Conservation (phyloP, 92 coral and sea anemone genomes). For the Montipora capitata region DNA sequence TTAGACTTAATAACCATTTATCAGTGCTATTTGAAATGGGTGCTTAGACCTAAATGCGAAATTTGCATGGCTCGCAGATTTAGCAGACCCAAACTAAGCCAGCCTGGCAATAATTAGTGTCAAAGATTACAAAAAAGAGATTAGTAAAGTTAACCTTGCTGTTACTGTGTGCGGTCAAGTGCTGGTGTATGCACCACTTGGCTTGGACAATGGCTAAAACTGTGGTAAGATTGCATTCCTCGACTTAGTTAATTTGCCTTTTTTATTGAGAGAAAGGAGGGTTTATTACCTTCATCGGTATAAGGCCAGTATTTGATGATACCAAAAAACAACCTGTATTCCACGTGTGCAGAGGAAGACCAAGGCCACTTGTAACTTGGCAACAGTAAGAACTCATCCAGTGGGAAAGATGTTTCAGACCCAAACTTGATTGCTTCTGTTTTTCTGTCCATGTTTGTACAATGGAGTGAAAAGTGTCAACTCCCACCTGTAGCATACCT, state of each 20-base stretch:
- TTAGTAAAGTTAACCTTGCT: too few relatives aligned
- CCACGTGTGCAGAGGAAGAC: constrained; percentile 52
- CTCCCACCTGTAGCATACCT: constrained; percentile 69
- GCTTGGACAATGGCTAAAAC: too few relatives aligned
- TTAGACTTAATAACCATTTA: too few relatives aligned
- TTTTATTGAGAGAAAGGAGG: background rate
- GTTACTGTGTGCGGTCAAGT: too few relatives aligned
- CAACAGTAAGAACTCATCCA: constrained; percentile 56
- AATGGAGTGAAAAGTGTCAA: constrained; percentile 40
- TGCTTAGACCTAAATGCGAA: too few relatives aligned
- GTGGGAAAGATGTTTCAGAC: constrained; percentile 73
- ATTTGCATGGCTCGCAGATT: too few relatives aligned
- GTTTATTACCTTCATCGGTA: constrained; percentile 71
- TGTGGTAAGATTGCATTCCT: background rate
- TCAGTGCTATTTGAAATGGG: too few relatives aligned
- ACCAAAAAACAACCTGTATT: constrained; percentile 48
- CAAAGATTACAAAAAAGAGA: too few relatives aligned
- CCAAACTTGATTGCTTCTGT: constrained; percentile 60
- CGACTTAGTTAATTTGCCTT: background rate
- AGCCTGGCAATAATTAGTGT: too few relatives aligned
- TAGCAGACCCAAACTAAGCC: too few relatives aligned
- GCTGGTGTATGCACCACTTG: too few relatives aligned
- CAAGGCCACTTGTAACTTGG: constrained; percentile 39
- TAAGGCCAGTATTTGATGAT: constrained; percentile 70
- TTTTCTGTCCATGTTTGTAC: constrained; percentile 3